phyloP scores from a whole-genome alignment of 2,113 vertebrate species.

The Natator depressus region DNA sequence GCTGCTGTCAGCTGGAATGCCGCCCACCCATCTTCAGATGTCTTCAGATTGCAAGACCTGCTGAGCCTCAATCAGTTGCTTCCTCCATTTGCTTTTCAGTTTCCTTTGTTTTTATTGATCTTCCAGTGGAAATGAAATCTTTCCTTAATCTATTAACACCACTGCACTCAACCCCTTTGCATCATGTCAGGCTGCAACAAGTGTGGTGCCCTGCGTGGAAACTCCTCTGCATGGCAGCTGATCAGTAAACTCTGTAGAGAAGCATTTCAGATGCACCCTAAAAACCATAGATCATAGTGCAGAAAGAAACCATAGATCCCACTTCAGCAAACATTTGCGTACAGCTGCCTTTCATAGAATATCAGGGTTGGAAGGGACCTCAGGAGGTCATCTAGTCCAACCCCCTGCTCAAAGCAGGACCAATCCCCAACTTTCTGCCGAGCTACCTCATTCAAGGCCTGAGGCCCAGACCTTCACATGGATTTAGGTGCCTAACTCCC shows the following conservation, averaged over 20 bases:
- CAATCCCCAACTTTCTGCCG: neutral
- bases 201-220: neutral
- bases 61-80: neutral
- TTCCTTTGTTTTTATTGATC: conserved; percentile 41
- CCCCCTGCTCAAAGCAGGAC: no score
- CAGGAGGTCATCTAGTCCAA: no score
- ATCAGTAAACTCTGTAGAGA: conserved; percentile 2
- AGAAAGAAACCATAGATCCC: neutral
- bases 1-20: conserved; percentile 5
- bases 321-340: neutral
- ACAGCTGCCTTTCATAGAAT: no score
- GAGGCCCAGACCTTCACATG: no score
- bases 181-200: neutral
- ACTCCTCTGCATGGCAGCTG: neutral
- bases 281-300: neutral
- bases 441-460: neutral
- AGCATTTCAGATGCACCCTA: neutral
- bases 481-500: no score
- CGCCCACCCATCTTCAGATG: accelerated
- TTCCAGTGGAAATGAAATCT: conserved; percentile 38
- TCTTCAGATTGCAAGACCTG: accelerated
- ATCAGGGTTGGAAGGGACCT: no score
- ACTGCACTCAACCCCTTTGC: neutral
- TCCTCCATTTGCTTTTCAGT: neutral
- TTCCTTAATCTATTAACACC: conserved; percentile 22